Evolutionary conservation across 2,888 invertebrate genomes (phyloP), one percentile per base, ranked within the genome.

Genomic region (Hyposoter didymator): DNA sequence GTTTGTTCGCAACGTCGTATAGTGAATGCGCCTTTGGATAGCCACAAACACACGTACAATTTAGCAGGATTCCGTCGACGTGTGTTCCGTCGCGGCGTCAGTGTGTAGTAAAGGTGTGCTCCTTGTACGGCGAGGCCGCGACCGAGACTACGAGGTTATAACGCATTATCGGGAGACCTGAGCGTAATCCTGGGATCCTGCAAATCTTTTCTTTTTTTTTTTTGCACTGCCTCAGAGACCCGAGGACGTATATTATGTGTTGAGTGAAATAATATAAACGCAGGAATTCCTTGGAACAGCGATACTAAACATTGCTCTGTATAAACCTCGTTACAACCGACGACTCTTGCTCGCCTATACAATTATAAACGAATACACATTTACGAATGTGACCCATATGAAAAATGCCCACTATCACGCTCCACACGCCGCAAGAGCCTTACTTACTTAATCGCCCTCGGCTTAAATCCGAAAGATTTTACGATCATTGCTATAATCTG

Each of bases 41-140:
- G 35, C 66, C 67, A 78, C 84, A 69, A 28, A 79, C 78, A 75
- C 64, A 67, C 22, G 73, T 81, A 73, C 45, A 75, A 78, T 67
- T 76, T 81, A 43, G 19, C 81, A 83, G 45, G 39, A 74, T 69
- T 82, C 64, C 47, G 43, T n/a, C 28, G 67, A 45, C 55, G 45
- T 64, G 43, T 69, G 39, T 39, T 28, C 28, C 28, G 2, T 28
- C 28, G 39, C 10, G 39, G 39, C 10, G 39, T 39, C 8, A 8
- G 39, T 39, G 28, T 39, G 78, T 59, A 55, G 78, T 59, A 55
- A 19, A 52, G 73, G 67, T 55, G 82, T 79, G 75, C 78, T 52
- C 82, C 85, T 73, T 85, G 45, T 85, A 85, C 47, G 79, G 85
- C 79, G 79, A 75, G 79, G 75, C 75, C 72, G 74, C 69, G 62